phyloP scores from a whole-genome alignment of 2,113 vertebrate genomes.

The Malurus elegans region DNA sequence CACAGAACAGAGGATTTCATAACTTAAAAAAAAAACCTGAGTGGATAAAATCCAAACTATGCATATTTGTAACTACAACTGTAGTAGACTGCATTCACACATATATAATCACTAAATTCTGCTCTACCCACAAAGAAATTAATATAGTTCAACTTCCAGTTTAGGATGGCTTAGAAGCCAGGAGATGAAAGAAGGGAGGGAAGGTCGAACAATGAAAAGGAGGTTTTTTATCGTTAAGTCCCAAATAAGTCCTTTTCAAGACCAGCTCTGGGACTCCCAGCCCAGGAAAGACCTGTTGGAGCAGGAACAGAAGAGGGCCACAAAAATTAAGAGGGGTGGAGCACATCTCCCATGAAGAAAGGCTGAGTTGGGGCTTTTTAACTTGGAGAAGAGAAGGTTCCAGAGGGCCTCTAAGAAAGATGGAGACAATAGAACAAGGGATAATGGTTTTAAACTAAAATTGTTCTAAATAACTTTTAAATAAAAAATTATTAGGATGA shows the following conservation, averaged over 20 bases:
- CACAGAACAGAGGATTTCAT: not conserved
- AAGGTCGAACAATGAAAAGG: not conserved
- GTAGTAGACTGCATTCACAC: not conserved
- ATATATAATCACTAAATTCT: not conserved
- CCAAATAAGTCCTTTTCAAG: not conserved
- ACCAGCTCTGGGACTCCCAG: not conserved
- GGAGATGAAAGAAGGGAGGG: not conserved
- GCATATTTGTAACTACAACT: not conserved
- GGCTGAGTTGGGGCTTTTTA: not conserved
- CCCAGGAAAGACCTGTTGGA: not conserved
- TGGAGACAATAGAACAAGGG: not conserved
- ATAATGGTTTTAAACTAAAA: not conserved
- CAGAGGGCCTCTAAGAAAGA: not conserved
- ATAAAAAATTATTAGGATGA: not conserved
- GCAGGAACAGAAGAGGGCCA: not conserved
- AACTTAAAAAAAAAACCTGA: not conserved
- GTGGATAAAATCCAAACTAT: not conserved
- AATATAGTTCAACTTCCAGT: not conserved
- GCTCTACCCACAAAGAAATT: not conserved
- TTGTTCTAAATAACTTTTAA: not conserved
- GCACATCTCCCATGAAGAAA: not conserved
- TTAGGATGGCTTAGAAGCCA: not conserved
- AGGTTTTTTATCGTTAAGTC: not conserved
- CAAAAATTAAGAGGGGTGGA: not conserved
- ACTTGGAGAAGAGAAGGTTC: not conserved